Percentiles rank a stretch among this genome's conserved stretches.
Evolutionary conservation across 1,140 invertebrate species (phyloP).

Genomic region (Rhagoletis pomonella): DNA sequence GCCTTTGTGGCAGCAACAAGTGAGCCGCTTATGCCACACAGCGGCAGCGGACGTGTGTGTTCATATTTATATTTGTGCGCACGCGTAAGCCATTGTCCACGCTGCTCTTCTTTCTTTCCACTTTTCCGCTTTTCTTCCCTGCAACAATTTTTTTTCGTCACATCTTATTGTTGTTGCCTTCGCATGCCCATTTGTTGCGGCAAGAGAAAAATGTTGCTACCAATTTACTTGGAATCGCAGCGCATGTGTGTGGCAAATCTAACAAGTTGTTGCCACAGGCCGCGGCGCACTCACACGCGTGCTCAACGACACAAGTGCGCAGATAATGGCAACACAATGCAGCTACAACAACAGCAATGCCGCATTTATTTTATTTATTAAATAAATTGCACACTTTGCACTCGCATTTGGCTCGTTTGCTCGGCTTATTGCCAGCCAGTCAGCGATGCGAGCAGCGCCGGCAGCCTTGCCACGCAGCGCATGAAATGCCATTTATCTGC

Average conservation of each 20-base stretch:
- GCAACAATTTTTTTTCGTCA: background rate
- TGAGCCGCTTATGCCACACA: conserved; percentile 41
- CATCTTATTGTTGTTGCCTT: background rate
- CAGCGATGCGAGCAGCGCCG: background rate
- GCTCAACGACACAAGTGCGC: background rate
- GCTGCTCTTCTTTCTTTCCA: background rate
- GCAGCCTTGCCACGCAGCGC: background rate
- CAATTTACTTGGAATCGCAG: conserved; percentile 30
- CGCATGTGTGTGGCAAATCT: conserved; percentile 43
- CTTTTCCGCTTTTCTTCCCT: background rate
- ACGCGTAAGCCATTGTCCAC: background rate
- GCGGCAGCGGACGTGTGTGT: background rate
- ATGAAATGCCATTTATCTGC: conserved; percentile 2
- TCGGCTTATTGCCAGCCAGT: conserved; percentile 17
- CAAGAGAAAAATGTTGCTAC: conserved; percentile 43
- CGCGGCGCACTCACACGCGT: no score
- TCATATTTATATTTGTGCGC: background rate
- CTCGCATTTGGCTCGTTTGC: background rate
- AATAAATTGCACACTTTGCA: conserved; percentile 45
- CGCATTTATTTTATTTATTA: conserved; percentile 33
- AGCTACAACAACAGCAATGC: background rate
- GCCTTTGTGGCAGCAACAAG: conserved; percentile 38
- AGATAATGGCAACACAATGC: background rate
- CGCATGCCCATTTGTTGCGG: background rate
- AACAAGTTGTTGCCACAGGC: conserved; percentile 20